These are phyloP conservation scores for Amia ocellicauda DNA, from an alignment of 2,113 vertebrate species.

Conservation along the genomic window DNA sequence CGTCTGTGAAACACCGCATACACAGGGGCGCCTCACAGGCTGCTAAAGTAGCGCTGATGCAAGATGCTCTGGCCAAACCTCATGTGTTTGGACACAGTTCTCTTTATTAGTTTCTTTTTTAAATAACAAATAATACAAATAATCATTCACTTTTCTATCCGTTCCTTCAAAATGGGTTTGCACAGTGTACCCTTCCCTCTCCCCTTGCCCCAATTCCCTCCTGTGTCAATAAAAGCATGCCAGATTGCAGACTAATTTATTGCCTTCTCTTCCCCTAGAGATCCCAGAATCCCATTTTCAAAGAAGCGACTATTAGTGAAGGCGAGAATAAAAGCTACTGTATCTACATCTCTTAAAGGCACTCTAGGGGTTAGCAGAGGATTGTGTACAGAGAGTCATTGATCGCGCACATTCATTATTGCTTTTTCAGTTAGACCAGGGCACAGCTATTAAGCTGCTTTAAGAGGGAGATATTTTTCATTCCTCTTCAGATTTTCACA, in stretches of 20 bases:
- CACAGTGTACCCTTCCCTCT: slow-evolving; percentile 27
- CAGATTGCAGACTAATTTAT: slow-evolving; percentile 24
- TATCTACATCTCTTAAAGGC: slow-evolving; percentile 26
- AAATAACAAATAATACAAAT: no score
- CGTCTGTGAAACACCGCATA: no score
- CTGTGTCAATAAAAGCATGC: background rate
- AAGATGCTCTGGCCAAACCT: no score
- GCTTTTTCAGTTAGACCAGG: slow-evolving; percentile 41
- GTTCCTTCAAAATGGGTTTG: no score
- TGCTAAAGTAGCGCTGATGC: no score
- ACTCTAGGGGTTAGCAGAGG: slow-evolving; percentile 33
- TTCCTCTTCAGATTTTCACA: slow-evolving; percentile 29
- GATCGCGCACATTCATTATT: slow-evolving; percentile 44
- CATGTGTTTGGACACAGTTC: no score
- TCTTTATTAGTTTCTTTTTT: no score
- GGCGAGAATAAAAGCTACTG: slow-evolving; percentile 25
- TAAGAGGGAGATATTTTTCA: slow-evolving; percentile 33
- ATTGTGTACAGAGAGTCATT: slow-evolving; percentile 30
- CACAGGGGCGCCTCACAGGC: no score
- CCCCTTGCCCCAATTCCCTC: background rate
- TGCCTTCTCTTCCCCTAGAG: slow-evolving; percentile 22
- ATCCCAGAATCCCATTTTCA: slow-evolving; percentile 26
- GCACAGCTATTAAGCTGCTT: slow-evolving; percentile 38
- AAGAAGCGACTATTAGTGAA: slow-evolving; percentile 30
- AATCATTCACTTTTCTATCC: no score